Evolutionary conservation across 35 echinoderm and acorn worm genomes (phyloP), one percentile per base, ranked within the genome.

Genomic region (Eucidaris tribuloides): DNA sequence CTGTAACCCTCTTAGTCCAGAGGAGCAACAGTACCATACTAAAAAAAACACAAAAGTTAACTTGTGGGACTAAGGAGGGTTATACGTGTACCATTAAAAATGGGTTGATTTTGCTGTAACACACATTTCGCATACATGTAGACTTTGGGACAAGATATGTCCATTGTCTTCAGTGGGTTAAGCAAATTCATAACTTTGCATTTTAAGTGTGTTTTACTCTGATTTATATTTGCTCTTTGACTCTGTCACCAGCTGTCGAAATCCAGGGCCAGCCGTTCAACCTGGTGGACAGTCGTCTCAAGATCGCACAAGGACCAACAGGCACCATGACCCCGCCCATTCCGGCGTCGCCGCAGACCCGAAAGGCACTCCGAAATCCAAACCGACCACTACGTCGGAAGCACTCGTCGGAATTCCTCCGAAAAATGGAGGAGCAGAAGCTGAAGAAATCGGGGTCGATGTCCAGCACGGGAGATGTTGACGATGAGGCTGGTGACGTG

Each of bases 221-320:
- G n/a, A n/a, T n/a, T n/a, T n/a, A n/a, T n/a, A n/a, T n/a, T n/a
- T n/a, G n/a, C n/a, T n/a, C n/a, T n/a, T n/a, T n/a, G n/a, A n/a
- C n/a, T n/a, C n/a, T n/a, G n/a, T n/a, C n/a, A n/a, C n/a, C 83
- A 99, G 96, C 90, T 81, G 96, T 99, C 1, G 96, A 92, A 42
- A 86, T 93, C 4, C 60, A 83, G 45, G 96, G 96, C 27, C 77
- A 91, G 28, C 86, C 96, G 15, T 90, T 96, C 72, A 91, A 87
- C 59, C 85, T 96, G 1, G 65, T 96, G 33, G 82, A 88, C 34
- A 56, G 82, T 38, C 77, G 46, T 46, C 62, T 65, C 42, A 91
- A 86, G 82, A 86, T 71, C 46, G 71, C 42, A 65, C 50, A 62
- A 46, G 52, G 20, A 24, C 39, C 7, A 46, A 84, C 68, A 41